These are phyloP conservation scores for Antigone vipio DNA, from an alignment of 2,113 vertebrate genomes.

Conservation along the genomic window DNA sequence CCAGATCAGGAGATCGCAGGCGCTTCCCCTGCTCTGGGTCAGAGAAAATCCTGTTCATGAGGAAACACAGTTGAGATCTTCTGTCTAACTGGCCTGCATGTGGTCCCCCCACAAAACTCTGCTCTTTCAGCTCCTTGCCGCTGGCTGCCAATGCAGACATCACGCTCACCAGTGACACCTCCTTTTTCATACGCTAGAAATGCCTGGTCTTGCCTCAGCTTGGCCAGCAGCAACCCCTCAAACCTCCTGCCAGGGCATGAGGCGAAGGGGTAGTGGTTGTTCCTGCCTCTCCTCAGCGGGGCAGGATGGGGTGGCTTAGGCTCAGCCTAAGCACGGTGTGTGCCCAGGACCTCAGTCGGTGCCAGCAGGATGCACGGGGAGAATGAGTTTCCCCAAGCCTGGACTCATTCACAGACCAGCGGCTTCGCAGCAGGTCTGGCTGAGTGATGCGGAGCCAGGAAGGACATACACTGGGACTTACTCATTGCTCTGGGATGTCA, in stretches of 20 bases:
- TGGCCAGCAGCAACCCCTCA: background rate
- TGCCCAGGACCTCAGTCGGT: background rate
- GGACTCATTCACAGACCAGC: background rate
- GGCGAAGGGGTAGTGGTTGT: background rate
- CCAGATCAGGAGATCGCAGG: background rate
- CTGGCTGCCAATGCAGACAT: background rate
- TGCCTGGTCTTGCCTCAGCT: background rate
- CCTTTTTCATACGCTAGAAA: background rate
- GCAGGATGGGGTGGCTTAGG: background rate
- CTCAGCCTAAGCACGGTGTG: background rate
- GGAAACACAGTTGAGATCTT: background rate
- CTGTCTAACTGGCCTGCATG: accelerated
- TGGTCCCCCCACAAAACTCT: background rate
- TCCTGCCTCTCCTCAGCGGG: background rate
- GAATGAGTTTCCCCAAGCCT: background rate
- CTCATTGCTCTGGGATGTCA: slow-evolving; percentile 21
- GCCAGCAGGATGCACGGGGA: background rate
- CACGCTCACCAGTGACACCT: accelerated
- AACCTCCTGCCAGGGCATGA: background rate
- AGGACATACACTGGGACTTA: background rate
- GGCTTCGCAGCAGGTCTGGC: accelerated
- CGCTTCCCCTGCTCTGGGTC: background rate
- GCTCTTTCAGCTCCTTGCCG: background rate
- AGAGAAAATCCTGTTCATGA: background rate
- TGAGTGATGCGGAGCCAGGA: background rate